Conservation (phyloP, 2,113 vertebrate genomes). For the Phylloscopus whistleri region DNA sequence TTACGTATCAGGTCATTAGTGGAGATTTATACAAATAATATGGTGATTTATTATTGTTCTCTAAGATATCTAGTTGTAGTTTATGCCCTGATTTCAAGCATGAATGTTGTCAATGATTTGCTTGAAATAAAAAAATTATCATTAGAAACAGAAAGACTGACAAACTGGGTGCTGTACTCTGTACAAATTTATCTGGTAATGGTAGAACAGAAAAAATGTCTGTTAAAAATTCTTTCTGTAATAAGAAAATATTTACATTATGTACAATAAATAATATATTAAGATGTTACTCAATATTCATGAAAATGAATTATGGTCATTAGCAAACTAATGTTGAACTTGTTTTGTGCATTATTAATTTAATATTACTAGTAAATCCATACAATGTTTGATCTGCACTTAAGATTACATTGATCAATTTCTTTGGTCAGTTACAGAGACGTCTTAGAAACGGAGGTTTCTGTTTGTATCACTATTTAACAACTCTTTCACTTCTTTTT, state of each 20-base stretch:
- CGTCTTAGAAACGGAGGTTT: background rate
- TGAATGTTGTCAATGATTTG: background rate
- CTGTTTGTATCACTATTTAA: background rate
- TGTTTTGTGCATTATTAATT: background rate
- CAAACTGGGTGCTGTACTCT: background rate
- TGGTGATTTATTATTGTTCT: slow-evolving; percentile 22
- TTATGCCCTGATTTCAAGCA: slow-evolving; percentile 28
- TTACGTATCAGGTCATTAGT: slow-evolving; percentile 3
- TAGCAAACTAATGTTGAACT: background rate
- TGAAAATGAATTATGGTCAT: background rate
- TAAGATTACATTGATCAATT: background rate
- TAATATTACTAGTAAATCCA: background rate
- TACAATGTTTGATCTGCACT: background rate
- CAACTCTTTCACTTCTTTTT: background rate
- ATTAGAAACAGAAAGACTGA: slow-evolving; percentile 20
- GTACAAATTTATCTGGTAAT: background rate
- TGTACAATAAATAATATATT: background rate
- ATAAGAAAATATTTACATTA: background rate
- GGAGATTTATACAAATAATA: slow-evolving; percentile 23
- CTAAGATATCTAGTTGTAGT: background rate
- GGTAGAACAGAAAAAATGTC: background rate
- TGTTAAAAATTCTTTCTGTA: background rate
- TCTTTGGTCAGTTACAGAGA: background rate
- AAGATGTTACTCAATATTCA: background rate
- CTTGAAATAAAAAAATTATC: slow-evolving; percentile 27